Evolutionary conservation across 2,113 vertebrate genomes (phyloP).

Genomic region (Hiodon alosoides): DNA sequence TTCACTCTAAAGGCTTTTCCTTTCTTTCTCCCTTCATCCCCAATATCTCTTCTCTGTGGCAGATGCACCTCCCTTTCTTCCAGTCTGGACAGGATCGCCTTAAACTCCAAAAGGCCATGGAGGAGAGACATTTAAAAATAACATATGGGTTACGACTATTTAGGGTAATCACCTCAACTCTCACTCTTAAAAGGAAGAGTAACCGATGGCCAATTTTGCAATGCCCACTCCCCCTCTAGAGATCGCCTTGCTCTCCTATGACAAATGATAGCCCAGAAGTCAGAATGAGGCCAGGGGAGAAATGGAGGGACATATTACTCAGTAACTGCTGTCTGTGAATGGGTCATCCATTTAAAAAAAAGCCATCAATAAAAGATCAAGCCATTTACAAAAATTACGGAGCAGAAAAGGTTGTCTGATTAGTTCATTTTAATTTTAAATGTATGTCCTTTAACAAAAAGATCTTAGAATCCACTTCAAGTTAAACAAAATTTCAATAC

Average conservation of each 20-base stretch:
- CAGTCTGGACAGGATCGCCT: constrained; percentile 51
- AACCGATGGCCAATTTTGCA: constrained; percentile 59
- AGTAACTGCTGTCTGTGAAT: constrained; percentile 39
- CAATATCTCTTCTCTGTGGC: constrained; percentile 55
- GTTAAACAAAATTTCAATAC: too few species aligned
- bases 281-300: constrained; percentile 22
- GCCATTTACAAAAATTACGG: constrained; percentile 30
- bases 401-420: background rate
- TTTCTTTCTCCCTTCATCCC: constrained; percentile 26
- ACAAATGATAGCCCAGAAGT: constrained; percentile 56
- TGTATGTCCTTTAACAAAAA: background rate
- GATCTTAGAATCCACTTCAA: background rate
- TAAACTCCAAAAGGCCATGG: constrained; percentile 57
- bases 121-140: constrained; percentile 56
- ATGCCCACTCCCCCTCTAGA: constrained; percentile 31
- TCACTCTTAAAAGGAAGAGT: constrained; percentile 41
- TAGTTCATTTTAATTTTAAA: background rate
- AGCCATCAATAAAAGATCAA: constrained; percentile 27
- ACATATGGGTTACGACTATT: constrained; percentile 46
- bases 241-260: constrained; percentile 46
- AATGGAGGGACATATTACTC: constrained; percentile 28
- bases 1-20: background rate
- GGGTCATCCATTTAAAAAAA: constrained; percentile 50
- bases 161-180: constrained; percentile 45
- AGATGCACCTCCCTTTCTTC: constrained; percentile 46